These are phyloP conservation scores for Ctenomys sociabilis DNA, from an alignment of 2,113 vertebrate genomes.

Conservation along the genomic window DNA sequence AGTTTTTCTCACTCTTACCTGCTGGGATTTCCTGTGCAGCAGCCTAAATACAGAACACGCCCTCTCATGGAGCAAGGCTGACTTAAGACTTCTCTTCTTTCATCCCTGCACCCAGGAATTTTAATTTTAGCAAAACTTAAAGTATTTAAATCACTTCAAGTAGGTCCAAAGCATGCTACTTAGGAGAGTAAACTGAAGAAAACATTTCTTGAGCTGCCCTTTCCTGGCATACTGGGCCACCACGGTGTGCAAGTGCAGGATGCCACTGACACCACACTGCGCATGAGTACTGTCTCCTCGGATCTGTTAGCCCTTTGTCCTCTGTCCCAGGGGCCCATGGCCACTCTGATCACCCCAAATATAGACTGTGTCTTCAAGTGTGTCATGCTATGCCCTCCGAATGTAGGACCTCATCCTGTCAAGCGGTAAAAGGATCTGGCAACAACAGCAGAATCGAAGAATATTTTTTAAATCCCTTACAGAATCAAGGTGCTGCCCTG, in stretches of 20 bases:
- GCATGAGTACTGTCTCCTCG: background rate
- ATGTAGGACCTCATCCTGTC: background rate
- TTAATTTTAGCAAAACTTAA: background rate
- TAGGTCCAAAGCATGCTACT: background rate
- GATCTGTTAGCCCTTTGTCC: rapidly evolving
- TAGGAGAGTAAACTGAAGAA: background rate
- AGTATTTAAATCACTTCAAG: background rate
- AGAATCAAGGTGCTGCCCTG: background rate
- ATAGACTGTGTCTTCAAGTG: background rate
- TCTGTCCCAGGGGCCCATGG: background rate
- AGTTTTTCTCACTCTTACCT: background rate
- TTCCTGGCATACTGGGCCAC: background rate
- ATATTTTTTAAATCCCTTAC: background rate
- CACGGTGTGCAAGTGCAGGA: rapidly evolving
- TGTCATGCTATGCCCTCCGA: background rate
- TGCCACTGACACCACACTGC: rapidly evolving
- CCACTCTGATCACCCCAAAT: background rate
- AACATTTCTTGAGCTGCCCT: background rate
- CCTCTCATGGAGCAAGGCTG: background rate
- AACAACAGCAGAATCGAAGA: background rate
- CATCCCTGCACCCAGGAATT: background rate
- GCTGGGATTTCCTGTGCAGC: background rate
- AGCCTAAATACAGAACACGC: background rate
- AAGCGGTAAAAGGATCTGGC: background rate
- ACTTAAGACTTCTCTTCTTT: background rate